phyloP scores from a whole-genome alignment of 2,888 invertebrate species.

The Drosophila sordidula region DNA sequence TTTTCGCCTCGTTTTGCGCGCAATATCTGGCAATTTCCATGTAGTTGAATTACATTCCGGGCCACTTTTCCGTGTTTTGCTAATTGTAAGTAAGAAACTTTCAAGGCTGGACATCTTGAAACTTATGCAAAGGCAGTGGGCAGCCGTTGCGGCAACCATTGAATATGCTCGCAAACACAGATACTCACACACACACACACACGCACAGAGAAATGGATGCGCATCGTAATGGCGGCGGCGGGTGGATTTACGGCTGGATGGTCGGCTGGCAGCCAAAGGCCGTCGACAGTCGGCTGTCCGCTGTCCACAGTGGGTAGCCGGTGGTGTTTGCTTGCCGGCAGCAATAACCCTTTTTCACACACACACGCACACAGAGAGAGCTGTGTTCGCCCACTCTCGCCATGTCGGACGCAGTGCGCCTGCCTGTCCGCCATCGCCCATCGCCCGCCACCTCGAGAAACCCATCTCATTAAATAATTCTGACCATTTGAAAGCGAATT shows the following conservation, averaged over 20 bases:
- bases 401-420: slow-evolving; percentile 66
- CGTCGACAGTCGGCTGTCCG: slow-evolving; percentile 40
- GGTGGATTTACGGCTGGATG: slow-evolving; percentile 73
- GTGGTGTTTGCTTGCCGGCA: slow-evolving; percentile 82
- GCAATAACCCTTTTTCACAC: slow-evolving; percentile 81
- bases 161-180: slow-evolving; percentile 15
- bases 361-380: slow-evolving; percentile 24
- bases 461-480: slow-evolving; percentile 81
- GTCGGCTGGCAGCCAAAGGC: slow-evolving; percentile 54
- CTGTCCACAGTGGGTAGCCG: slow-evolving; percentile 68
- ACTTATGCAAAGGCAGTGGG: slow-evolving; percentile 31
- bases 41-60: slow-evolving; percentile 4
- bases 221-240: slow-evolving; percentile 67
- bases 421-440: slow-evolving; percentile 72
- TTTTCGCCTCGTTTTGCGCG: not conserved
- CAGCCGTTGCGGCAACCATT: slow-evolving; percentile 38
- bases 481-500: slow-evolving; percentile 84
- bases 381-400: slow-evolving; percentile 61
- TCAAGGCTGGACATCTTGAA: slow-evolving; percentile 34
- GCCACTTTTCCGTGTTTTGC: slow-evolving; percentile 15
- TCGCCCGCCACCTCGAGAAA: slow-evolving; percentile 51
- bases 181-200: slow-evolving; percentile 4
- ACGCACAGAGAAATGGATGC: slow-evolving; percentile 52
- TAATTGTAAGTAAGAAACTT: slow-evolving; percentile 40
- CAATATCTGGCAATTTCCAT: slow-evolving; percentile 7